Evolutionary conservation across 2,797 vertebrate species (phyloP).

Genomic region (Halcyon smyrnensis): DNA sequence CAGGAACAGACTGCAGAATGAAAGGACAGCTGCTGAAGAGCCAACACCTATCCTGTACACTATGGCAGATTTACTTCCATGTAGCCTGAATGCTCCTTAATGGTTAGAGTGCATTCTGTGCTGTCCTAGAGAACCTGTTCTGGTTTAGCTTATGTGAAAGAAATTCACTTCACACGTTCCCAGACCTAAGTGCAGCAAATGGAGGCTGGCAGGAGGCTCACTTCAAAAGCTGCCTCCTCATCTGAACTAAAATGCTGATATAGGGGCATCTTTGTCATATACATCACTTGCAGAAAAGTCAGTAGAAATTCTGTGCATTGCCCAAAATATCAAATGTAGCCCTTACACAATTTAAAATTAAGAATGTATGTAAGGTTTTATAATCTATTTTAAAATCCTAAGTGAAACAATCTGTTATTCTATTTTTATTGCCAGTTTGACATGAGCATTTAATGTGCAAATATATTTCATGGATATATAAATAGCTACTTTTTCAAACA

Average conservation of each 20-base stretch:
- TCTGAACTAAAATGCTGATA: neutral
- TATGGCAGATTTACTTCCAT: neutral
- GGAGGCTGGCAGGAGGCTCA: neutral
- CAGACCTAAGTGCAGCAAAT: neutral
- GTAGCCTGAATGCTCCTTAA: neutral
- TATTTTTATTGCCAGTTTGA: neutral
- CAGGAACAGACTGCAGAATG: neutral
- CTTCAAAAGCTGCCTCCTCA: neutral
- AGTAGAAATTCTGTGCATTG: neutral
- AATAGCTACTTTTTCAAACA: neutral
- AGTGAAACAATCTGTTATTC: neutral
- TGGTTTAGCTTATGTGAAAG: neutral
- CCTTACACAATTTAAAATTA: neutral
- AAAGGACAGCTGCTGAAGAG: neutral
- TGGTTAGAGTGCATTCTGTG: neutral
- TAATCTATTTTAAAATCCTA: neutral
- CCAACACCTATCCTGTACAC: neutral
- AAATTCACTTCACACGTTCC: neutral
- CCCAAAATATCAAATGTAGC: neutral
- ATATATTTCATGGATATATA: neutral
- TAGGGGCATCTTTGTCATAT: neutral
- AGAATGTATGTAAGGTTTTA: neutral
- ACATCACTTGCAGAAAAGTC: neutral
- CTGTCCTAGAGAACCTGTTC: neutral
- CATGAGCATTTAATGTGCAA: neutral